Conservation (phyloP, 2,888 invertebrate species). For the Oscheius sp. region DNA sequence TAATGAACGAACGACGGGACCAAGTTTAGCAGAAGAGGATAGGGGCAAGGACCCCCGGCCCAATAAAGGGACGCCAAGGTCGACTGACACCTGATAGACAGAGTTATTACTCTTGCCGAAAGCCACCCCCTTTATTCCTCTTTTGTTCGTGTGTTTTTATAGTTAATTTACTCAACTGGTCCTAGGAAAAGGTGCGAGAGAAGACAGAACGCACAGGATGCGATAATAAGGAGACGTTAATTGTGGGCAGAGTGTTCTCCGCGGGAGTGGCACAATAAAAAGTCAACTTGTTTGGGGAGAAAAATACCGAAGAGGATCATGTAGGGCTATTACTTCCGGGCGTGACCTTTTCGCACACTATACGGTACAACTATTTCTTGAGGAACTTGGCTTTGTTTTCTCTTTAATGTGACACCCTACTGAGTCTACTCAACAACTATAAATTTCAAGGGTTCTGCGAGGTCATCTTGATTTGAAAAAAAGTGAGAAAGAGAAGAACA, state of each 20-base stretch:
- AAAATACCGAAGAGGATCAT: constrained; percentile 13
- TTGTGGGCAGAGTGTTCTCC: constrained; percentile 26
- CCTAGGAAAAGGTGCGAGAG: not conserved
- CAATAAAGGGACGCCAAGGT: constrained; percentile 31
- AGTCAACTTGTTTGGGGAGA: constrained; percentile 16
- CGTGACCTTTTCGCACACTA: not conserved
- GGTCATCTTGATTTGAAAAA: constrained; percentile 25
- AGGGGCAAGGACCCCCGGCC: constrained; percentile 32
- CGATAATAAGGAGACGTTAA: constrained; percentile 32
- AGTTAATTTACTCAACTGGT: not conserved
- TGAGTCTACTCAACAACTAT: not conserved
- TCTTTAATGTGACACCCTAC: not conserved
- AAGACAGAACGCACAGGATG: not conserved
- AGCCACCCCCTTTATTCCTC: not conserved
- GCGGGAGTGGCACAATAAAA: constrained; percentile 24
- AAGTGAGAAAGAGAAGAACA: not conserved
- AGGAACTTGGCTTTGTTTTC: constrained; percentile 1
- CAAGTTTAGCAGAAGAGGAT: constrained; percentile 26
- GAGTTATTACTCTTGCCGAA: constrained; percentile 29
- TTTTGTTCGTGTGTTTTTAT: constrained; percentile 7
- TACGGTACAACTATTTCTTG: not conserved
- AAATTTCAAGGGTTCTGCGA: constrained; percentile 5
- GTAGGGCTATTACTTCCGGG: not conserved
- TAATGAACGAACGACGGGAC: constrained; percentile 18
- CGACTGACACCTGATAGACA: constrained; percentile 38